Evolutionary conservation across 2,888 invertebrate genomes (phyloP), one percentile per base, ranked within the genome.

Genomic region (Nycteola revayana): DNA sequence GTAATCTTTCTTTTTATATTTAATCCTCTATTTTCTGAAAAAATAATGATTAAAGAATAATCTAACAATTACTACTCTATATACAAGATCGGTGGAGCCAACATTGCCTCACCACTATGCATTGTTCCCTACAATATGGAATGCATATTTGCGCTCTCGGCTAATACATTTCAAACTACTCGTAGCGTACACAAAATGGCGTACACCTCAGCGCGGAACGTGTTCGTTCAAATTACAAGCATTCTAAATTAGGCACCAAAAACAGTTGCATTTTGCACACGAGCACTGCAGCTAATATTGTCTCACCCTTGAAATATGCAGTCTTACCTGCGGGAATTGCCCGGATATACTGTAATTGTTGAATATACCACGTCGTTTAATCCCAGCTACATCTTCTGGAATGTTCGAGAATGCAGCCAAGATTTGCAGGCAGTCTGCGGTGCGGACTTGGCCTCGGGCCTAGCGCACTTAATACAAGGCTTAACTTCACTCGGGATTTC

Each of bases 261-360:
- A 83, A 78, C 84, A 77, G 83, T 81, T 78, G 81, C 79, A 75
- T 84, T 85, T 91, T 91, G 91, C 91, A 85, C 89, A 84, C 90
- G 90, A 91, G 90, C 85, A 90, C 90, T 74, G 76, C 76, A 75
- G 77, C 84, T 86, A 87, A 87, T 85, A 86, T 84, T 82, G 87
- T 85, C 85, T 85, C 80, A 73, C 69, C 70, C 61, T 70, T 82
- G 66, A 86, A 83, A 83, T 83, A 85, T 84, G 79, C 81, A 79
- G 69, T 60, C 75, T 80, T 79, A 87, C 87, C 87, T 86, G 85
- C 70, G 70, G 63, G 70, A 66, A 67, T 69, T 60, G 67, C 61
- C 70, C 66, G 75, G 70, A 82, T 76, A 75, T 74, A 79, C 74
- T 80, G 84, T 86, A 88, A 87, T 86, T 80, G 87, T 78, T 69